These are phyloP conservation scores for Ditylenchus weischeri DNA, from an alignment of 2,888 invertebrate genomes.

Conservation along the genomic window DNA sequence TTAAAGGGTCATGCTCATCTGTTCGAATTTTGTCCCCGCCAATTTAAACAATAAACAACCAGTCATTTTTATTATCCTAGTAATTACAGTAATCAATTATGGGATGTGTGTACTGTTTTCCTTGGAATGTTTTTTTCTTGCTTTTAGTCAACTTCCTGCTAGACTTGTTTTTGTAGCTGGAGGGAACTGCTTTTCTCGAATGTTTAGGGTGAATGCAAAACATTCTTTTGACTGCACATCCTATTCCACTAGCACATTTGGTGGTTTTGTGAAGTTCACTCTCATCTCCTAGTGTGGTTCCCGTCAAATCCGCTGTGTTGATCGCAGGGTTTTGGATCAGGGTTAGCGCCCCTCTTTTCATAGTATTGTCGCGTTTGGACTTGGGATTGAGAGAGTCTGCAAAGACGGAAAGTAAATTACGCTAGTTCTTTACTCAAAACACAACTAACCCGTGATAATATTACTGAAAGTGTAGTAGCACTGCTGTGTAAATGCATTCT, in stretches of 20 bases:
- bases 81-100: neutral
- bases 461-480: slow-evolving; percentile 28
- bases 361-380: neutral
- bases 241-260: slow-evolving; percentile 6
- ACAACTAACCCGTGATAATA: neutral
- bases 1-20: no score
- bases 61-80: no score
- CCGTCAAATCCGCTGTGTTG: slow-evolving; percentile 13
- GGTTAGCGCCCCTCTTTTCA: slow-evolving; percentile 12
- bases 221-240: slow-evolving; percentile 7
- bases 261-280: neutral
- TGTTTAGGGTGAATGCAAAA: slow-evolving; percentile 10
- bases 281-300: neutral
- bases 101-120: slow-evolving; percentile 4
- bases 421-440: neutral
- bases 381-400: neutral
- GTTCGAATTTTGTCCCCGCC: no score
- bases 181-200: neutral
- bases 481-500: slow-evolving; percentile 17
- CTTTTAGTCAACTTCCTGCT: neutral
- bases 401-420: neutral
- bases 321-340: slow-evolving; percentile 23
- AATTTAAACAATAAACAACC: no score
- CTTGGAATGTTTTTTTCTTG: neutral
- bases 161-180: neutral